Percentiles rank a stretch among this genome's conserved stretches.
Evolutionary conservation across 2,113 vertebrate genomes (phyloP).

Genomic region (Psammodynastes pulverulentus): DNA sequence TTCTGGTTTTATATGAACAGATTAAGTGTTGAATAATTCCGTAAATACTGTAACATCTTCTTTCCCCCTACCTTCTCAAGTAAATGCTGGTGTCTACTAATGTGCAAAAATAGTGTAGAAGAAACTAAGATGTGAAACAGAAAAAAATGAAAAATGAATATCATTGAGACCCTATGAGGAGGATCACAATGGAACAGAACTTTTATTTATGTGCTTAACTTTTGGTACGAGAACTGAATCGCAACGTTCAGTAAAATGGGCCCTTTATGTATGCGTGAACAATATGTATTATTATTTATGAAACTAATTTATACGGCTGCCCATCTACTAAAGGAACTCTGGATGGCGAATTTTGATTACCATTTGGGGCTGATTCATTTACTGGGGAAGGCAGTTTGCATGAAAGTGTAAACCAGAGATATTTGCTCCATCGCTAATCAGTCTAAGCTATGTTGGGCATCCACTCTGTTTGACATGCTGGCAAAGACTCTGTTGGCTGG

Average conservation of each 20-base stretch:
- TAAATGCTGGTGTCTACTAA: neutral
- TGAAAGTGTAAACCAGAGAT: neutral
- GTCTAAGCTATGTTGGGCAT: neutral
- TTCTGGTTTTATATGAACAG: neutral
- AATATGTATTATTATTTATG: neutral
- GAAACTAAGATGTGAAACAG: neutral
- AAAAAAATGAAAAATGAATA: neutral
- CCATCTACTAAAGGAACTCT: neutral
- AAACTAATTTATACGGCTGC: neutral
- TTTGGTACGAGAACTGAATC: neutral
- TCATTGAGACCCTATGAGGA: neutral
- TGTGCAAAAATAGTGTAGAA: neutral
- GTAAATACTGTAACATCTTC: neutral
- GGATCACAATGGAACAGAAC: neutral
- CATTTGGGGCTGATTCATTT: neutral
- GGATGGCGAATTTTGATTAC: neutral
- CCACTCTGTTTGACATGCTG: neutral
- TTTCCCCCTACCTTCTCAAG: neutral
- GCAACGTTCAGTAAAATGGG: neutral
- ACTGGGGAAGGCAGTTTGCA: neutral
- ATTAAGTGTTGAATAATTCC: neutral
- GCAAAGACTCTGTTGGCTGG: neutral
- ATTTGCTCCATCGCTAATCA: neutral
- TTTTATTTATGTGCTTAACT: neutral
- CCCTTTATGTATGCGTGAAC: neutral